These are phyloP conservation scores for Anguilla obscura DNA, from an alignment of 2,797 vertebrate genomes.

Conservation along the genomic window DNA sequence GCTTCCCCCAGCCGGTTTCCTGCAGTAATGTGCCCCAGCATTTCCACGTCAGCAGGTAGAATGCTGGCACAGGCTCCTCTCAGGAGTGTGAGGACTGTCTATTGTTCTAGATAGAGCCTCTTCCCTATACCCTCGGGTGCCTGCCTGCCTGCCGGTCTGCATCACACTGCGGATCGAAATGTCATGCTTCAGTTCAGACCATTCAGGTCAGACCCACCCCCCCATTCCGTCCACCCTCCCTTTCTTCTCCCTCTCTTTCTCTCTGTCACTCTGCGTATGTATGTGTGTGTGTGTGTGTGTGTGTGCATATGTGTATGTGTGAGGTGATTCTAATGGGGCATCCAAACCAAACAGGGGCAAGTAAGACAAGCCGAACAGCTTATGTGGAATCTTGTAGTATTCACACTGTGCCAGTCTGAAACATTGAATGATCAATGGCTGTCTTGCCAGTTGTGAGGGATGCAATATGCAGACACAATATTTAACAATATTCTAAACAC, in stretches of 20 bases:
- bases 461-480: neutral
- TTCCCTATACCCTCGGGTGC: slow-evolving; percentile 20
- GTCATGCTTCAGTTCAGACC: slow-evolving; percentile 39
- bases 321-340: neutral
- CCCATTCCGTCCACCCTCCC: neutral
- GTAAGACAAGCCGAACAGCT: neutral
- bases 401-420: neutral
- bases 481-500: neutral
- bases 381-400: neutral
- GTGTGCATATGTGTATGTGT: neutral
- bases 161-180: slow-evolving; percentile 31
- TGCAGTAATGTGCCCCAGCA: slow-evolving; percentile 9
- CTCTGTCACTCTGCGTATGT: slow-evolving; percentile 5
- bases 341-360: neutral
- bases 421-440: neutral
- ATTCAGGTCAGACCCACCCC: slow-evolving; percentile 33
- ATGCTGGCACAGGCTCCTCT: slow-evolving; percentile 1
- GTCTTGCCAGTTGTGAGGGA: neutral
- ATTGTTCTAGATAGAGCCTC: slow-evolving; percentile 17
- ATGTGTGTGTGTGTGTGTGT: neutral
- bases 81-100: neutral
- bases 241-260: slow-evolving; percentile 33
- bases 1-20: neutral
- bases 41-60: neutral
- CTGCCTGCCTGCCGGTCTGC: slow-evolving; percentile 22